Conservation (phyloP, 1,140 invertebrate genomes). For the Drosophila truncata region DNA sequence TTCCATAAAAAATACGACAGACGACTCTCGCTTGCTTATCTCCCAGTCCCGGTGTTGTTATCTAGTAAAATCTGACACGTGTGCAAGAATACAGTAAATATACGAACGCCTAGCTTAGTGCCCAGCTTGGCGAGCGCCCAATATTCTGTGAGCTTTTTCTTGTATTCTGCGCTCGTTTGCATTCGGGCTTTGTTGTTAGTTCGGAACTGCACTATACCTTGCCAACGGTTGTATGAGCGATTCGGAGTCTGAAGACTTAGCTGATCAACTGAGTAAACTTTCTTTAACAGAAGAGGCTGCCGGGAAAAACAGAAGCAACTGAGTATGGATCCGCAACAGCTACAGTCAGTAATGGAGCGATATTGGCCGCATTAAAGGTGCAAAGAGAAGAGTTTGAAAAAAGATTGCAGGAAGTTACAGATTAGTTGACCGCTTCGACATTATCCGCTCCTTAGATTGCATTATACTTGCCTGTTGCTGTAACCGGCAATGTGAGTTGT, state of each 20-base stretch:
- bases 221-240: neutral
- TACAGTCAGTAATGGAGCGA: neutral
- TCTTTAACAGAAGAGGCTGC: neutral
- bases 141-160: neutral
- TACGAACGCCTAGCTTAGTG: neutral
- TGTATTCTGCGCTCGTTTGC: neutral
- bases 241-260: neutral
- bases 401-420: constrained; percentile 1
- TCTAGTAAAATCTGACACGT: neutral
- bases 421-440: neutral
- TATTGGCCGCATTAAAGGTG: neutral
- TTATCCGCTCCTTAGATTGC: neutral
- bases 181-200: neutral
- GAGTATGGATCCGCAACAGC: neutral
- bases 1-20: too few species aligned
- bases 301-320: neutral
- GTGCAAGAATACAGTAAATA: neutral
- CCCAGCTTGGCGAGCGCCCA: neutral
- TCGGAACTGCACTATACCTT: neutral
- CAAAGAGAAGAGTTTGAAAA: neutral
- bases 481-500: constrained; percentile 5
- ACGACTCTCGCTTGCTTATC: neutral
- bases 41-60: too few species aligned
- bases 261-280: neutral
- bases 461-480: constrained; percentile 1